These are phyloP conservation scores for Psophia crepitans DNA, from an alignment of 2,113 vertebrate genomes.

Conservation along the genomic window DNA sequence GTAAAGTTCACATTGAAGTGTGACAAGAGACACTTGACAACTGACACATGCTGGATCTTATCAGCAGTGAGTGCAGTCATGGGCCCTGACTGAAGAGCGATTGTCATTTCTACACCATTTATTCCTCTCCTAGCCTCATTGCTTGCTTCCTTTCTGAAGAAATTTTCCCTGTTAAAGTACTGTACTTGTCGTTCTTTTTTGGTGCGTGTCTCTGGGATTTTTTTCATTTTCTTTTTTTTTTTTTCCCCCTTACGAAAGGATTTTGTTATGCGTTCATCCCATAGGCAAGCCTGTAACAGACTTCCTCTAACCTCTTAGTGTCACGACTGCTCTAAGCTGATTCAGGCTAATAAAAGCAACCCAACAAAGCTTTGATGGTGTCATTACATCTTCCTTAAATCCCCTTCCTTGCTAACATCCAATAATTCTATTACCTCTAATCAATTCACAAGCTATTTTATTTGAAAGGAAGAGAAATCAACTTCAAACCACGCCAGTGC, in stretches of 20 bases:
- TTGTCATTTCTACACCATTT: slow-evolving; percentile 93
- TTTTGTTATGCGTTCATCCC: slow-evolving; percentile 72
- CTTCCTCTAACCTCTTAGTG: slow-evolving; percentile 68
- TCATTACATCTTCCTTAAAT: slow-evolving; percentile 64
- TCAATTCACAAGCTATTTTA: slow-evolving; percentile 61
- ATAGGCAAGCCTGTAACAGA: slow-evolving; percentile 65
- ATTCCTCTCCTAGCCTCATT: slow-evolving; percentile 81
- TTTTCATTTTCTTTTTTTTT: background rate
- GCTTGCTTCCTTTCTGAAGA: slow-evolving; percentile 75
- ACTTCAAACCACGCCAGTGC: background rate
- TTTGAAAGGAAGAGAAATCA: slow-evolving; percentile 40
- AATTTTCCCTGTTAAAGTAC: slow-evolving; percentile 74
- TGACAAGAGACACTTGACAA: slow-evolving; percentile 86
- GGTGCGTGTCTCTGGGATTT: background rate
- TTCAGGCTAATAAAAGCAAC: slow-evolving; percentile 71
- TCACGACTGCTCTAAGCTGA: slow-evolving; percentile 59
- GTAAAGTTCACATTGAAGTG: slow-evolving; percentile 92
- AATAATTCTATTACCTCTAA: slow-evolving; percentile 51
- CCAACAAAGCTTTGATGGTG: slow-evolving; percentile 72
- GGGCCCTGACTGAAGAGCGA: slow-evolving; percentile 85
- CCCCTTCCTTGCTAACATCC: slow-evolving; percentile 60
- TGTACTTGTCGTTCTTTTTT: slow-evolving; percentile 64
- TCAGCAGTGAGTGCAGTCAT: slow-evolving; percentile 84
- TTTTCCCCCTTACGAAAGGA: background rate
- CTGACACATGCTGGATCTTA: slow-evolving; percentile 90